These are phyloP conservation scores for Musca vetustissima DNA, from an alignment of 1,140 invertebrate genomes.

Conservation along the genomic window DNA sequence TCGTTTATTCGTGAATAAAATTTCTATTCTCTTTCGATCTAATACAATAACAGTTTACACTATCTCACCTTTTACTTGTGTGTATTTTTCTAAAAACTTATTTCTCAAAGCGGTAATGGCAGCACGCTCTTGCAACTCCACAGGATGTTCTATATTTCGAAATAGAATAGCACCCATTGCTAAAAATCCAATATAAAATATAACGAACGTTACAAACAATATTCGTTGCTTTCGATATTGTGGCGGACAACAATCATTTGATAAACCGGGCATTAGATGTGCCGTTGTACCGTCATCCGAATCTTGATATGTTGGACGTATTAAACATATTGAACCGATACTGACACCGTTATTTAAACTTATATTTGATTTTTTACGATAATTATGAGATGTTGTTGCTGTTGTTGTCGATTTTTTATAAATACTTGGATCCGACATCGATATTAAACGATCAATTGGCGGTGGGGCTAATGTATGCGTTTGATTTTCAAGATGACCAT, in stretches of 20 bases:
- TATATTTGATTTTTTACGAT: constrained; percentile 3
- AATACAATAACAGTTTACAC: too few species aligned
- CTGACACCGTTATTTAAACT: constrained; percentile 24
- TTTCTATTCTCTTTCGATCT: too few species aligned
- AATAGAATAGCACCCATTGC: constrained; percentile 75
- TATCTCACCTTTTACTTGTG: constrained; percentile 61
- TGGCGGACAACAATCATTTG: neutral
- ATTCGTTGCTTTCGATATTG: neutral
- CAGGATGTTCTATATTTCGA: constrained; percentile 71
- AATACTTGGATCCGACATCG: constrained; percentile 8
- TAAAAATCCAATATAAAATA: constrained; percentile 73
- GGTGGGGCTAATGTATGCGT: neutral
- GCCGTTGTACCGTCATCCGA: neutral
- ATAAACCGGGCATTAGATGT: neutral
- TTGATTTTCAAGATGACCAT: neutral
- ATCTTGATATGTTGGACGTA: constrained; percentile 4
- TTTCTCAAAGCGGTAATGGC: constrained; percentile 60
- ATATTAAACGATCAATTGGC: neutral
- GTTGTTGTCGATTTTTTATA: neutral
- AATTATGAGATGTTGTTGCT: neutral
- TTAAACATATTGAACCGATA: constrained; percentile 22
- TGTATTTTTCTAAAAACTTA: constrained; percentile 62
- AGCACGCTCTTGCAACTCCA: constrained; percentile 62
- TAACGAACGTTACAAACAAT: constrained; percentile 51
- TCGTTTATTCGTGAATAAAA: too few species aligned